Percentiles rank a stretch among this genome's conserved stretches.
Evolutionary conservation across 2,888 invertebrate species (phyloP).

Genomic region (Noctuana brunneofusca): DNA sequence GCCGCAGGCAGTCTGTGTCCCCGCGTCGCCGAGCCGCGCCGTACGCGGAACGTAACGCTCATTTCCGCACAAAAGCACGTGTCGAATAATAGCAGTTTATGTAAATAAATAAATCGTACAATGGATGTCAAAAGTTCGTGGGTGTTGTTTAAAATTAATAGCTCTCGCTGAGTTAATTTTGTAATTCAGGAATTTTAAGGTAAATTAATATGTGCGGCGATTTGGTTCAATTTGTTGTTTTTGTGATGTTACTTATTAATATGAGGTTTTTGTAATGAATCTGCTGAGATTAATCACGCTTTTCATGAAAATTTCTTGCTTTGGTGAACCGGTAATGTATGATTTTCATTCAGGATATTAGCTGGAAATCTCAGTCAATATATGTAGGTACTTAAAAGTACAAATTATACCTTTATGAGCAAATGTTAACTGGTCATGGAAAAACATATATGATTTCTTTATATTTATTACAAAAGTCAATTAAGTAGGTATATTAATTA

Average conservation of each 20-base stretch:
- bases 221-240: slow-evolving; percentile 6
- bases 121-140: slow-evolving; percentile 42
- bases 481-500: no score
- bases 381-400: no score
- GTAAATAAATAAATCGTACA: slow-evolving; percentile 42
- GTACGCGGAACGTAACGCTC: slow-evolving; percentile 47
- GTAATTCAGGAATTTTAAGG: slow-evolving; percentile 23
- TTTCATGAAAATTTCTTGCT: not conserved
- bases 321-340: not conserved
- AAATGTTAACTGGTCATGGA: no score
- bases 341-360: not conserved
- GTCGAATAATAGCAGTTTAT: slow-evolving; percentile 48
- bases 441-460: no score
- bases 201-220: slow-evolving; percentile 13
- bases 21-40: slow-evolving; percentile 44
- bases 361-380: not conserved
- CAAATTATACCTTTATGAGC: no score
- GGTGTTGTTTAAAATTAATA: slow-evolving; percentile 28
- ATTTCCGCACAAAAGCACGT: slow-evolving; percentile 67
- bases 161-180: slow-evolving; percentile 16
- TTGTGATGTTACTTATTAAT: slow-evolving; percentile 1
- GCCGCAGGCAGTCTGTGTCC: slow-evolving; percentile 48
- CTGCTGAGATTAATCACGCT: no score
- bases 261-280: no score
- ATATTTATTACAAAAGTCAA: no score